These are phyloP conservation scores for Sphenopsis melanotis DNA, from an alignment of 2,797 vertebrate genomes.

Conservation along the genomic window DNA sequence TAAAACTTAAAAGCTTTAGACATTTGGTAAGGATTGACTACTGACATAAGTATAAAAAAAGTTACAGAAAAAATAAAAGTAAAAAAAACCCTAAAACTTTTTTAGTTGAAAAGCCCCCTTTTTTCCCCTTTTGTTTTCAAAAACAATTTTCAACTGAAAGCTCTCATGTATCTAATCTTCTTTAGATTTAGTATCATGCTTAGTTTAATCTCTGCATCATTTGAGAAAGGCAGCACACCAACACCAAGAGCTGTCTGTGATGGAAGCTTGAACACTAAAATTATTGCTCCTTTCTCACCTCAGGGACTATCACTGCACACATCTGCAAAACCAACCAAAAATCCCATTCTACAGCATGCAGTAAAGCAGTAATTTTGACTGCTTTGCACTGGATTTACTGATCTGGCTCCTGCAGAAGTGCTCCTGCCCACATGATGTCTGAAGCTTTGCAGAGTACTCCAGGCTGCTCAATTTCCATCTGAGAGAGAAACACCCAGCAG, in stretches of 20 bases:
- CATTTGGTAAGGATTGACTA: background rate
- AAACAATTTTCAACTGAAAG: background rate
- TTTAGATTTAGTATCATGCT: background rate
- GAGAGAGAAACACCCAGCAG: background rate
- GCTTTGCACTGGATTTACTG: background rate
- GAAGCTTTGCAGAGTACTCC: background rate
- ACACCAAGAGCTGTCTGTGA: background rate
- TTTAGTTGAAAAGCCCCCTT: background rate
- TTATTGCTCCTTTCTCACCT: background rate
- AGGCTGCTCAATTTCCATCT: background rate
- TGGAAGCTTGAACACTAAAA: background rate
- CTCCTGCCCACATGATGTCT: background rate
- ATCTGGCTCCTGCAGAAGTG: background rate
- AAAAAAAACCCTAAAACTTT: background rate
- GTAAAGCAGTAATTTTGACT: background rate
- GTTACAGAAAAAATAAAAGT: background rate
- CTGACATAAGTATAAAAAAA: background rate
- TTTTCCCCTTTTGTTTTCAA: background rate
- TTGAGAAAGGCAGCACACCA: background rate
- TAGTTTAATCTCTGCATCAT: background rate
- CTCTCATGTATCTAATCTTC: background rate
- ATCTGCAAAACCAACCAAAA: conserved; percentile 5
- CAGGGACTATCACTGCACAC: background rate
- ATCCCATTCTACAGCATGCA: background rate
- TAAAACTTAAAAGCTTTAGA: background rate